Conservation (phyloP, 1,140 invertebrate species). For the Anastatus disparis region DNA sequence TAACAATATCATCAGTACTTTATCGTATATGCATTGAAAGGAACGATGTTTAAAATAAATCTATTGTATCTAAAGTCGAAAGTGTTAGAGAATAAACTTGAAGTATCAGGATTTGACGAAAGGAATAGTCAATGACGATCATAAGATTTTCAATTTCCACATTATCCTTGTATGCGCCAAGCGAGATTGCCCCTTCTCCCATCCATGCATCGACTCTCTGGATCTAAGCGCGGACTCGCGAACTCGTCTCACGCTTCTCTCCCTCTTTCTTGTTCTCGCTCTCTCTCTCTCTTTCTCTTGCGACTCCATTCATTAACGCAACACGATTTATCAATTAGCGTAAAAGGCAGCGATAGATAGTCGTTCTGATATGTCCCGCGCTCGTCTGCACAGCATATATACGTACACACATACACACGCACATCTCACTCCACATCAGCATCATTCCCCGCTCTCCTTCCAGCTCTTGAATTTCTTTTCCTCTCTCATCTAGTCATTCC, state of each 20-base stretch:
- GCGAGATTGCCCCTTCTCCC: neutral
- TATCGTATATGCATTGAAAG: too few species aligned
- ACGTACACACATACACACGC: conserved; percentile 32
- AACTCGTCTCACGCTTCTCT: conserved; percentile 29
- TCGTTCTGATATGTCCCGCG: conserved; percentile 62
- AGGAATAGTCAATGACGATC: conserved; percentile 38
- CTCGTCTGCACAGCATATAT: neutral
- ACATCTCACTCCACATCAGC: conserved; percentile 33
- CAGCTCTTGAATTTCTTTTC: too few species aligned
- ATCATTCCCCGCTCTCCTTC: conserved; percentile 32
- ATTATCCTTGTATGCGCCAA: conserved; percentile 51
- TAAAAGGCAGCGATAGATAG: conserved; percentile 67
- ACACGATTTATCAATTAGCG: conserved; percentile 69
- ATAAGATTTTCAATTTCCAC: conserved; percentile 60
- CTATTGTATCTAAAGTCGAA: too few species aligned
- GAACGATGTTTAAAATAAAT: too few species aligned
- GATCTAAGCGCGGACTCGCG: too few species aligned
- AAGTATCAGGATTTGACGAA: too few species aligned
- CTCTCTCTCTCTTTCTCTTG: conserved; percentile 11
- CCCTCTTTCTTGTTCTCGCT: neutral
- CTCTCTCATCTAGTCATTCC: too few species aligned
- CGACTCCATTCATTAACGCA: conserved; percentile 65
- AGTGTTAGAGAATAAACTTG: too few species aligned
- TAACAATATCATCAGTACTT: too few species aligned
- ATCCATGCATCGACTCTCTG: neutral